These are phyloP conservation scores for Aurelia aurita DNA, from an alignment of 30 jellyfish, hydroid and myxozoan genomes.

Conservation along the genomic window DNA sequence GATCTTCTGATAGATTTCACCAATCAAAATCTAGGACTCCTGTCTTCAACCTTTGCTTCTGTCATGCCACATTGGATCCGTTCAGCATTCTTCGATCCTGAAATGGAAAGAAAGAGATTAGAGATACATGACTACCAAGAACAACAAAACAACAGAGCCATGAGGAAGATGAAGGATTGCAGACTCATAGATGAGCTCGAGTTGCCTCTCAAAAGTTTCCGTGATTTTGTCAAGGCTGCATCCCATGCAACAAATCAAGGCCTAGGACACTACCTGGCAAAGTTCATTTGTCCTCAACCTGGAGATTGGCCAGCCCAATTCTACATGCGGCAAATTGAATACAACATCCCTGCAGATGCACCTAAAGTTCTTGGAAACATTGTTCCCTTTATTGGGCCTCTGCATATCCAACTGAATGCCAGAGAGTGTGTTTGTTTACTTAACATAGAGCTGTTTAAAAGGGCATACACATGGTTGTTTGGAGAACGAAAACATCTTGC, in stretches of 20 bases:
- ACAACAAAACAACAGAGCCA: neutral
- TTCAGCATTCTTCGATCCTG: conserved; percentile 35
- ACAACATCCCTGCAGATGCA: neutral
- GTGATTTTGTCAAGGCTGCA: conserved; percentile 27
- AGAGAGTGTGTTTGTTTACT: conserved; percentile 21
- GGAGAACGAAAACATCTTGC: conserved; percentile 17
- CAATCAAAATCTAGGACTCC: neutral
- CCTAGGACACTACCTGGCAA: neutral
- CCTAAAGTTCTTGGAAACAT: neutral
- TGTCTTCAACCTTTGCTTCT: neutral
- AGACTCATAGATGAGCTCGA: conserved; percentile 28
- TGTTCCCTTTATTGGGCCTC: conserved; percentile 32
- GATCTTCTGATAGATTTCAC: neutral
- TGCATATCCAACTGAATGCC: conserved; percentile 50
- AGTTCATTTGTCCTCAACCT: conserved; percentile 23
- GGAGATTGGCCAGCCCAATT: conserved; percentile 65
- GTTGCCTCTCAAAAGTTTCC: neutral
- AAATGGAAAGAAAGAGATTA: conserved; percentile 9
- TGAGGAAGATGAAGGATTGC: conserved; percentile 17
- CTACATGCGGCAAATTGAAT: conserved; percentile 32
- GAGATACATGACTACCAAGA: conserved; percentile 28
- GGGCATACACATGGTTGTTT: conserved; percentile 9
- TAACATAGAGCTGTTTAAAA: conserved; percentile 9
- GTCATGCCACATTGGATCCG: conserved; percentile 26
- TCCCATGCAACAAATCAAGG: neutral